phyloP scores from a whole-genome alignment of 2,797 vertebrate genomes.

The Ptychobarbus kaznakovi region DNA sequence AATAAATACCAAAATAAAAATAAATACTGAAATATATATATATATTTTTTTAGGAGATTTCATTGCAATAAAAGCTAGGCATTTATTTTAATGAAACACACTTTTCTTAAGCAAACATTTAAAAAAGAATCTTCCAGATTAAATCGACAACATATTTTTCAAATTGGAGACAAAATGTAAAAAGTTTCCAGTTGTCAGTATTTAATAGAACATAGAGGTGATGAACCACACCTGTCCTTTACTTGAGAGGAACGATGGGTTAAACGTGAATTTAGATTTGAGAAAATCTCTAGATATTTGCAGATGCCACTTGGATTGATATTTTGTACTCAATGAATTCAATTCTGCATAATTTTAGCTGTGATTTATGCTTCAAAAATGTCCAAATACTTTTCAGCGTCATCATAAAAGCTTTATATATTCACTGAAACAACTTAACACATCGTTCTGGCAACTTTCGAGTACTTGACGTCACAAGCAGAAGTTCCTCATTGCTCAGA shows the following conservation, averaged over 20 bases:
- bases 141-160: neutral
- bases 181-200: neutral
- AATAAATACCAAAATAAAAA: neutral
- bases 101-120: neutral
- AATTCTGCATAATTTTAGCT: neutral
- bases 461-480: constrained; percentile 42
- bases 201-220: neutral
- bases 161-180: neutral
- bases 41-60: neutral
- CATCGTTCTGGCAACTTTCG: neutral
- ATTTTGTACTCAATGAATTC: neutral
- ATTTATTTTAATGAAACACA: neutral
- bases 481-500: constrained; percentile 44
- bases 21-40: neutral
- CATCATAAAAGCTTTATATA: neutral
- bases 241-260: neutral
- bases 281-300: neutral
- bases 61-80: neutral
- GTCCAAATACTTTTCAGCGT: neutral
- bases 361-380: neutral
- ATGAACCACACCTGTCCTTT: too few relatives aligned
- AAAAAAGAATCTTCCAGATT: neutral
- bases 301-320: neutral
- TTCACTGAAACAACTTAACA: neutral
- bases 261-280: neutral